Evolutionary conservation across 2,113 vertebrate species (phyloP), one percentile per base, ranked within the genome.

Genomic region (Paraplagusia blochii): DNA sequence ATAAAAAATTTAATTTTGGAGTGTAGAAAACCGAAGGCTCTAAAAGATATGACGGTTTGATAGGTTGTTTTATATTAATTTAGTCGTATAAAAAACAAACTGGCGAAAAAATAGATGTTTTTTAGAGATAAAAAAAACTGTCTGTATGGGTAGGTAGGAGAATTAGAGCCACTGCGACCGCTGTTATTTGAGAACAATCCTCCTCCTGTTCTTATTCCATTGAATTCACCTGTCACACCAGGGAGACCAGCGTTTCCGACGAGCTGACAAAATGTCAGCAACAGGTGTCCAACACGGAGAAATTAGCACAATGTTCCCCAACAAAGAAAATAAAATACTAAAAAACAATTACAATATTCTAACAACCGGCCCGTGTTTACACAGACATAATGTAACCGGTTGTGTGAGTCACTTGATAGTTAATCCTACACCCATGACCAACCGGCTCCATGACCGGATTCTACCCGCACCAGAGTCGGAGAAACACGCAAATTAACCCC

Each of bases 351-450:
- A 1, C 4, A 39, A 46, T 1, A 1, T 2, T 19, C 43, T 47
- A 16, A 8, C 7, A 1, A 53, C n/a, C 42, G 33, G 1, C 4
- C 49, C 44, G 39, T 60, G 60, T 64, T 67, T 55, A 8, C 13
- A 66, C 16, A 55, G 7, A 52, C 34, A 19, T 34, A 8, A 59
- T 58, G 18, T 9, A 78, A 72, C 81, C 75, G 73, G 72, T 66
- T 63, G 55, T 57, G 61, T 71, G 60, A 83, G 64, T 52, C 54
- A 63, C 76, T 59, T 66, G 63, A 66, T 57, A 44, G 66, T 79
- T 90, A 90, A 89, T 87, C 90, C 83, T 18, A 44, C 29, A 75
- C 84, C 66, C 77, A 74, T 88, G 88, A 88, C 78, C 66, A 58
- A 71, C 60, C 73, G 67, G 66, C 52, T 53, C 34, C 34, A 56